Base-by-base conservation (phyloP, 2,113 vertebrate species). In the Eupsittula cactorum region DNA sequence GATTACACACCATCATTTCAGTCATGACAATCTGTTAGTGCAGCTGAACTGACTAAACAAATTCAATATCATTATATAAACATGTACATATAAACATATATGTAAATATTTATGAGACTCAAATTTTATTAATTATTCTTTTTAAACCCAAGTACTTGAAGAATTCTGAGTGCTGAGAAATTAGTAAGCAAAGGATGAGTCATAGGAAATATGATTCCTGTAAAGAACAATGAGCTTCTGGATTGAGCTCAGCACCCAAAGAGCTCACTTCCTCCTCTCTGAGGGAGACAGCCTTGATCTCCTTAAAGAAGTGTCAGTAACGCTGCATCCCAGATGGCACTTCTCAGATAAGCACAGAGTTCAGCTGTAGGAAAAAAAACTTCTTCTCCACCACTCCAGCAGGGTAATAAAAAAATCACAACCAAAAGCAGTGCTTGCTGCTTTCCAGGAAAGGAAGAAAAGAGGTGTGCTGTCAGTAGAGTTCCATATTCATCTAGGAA, bases 41-140 rank as follows among this genome's bases (percentile, higher is more conserved):
- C 71, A 88, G 11, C 21, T 88, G 59, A 83, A 80, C 39, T 70
- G 80, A 86, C 86, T 80, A 83, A 73, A 80, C 53, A 77, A 77
- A 73, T 90, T 41, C 46, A 52, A 70, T 67, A 41, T 33, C 6
- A 71, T 50, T 82, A 21, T 47, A 59, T 59, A 82, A 67, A n/a
- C 35, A 76, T 78, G 33, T 24, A 41, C 35, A 7, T 25, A 65
- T 19, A 57, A 74, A 74, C 3, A 29, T 59, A 75, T 24, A 25
- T 19, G 14, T 23, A 79, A 90, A 83, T 92, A 80, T 83, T 86
- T 80, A 29, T 13, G 13, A 76, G 21, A 52, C 9, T 60, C 18
- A 78, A 1, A 0, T 71, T 84, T 37, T 70, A 37, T 31, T 60
- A 57, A 41, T 63, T 57, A 47, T 77, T 71, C 6, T 53, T 71